Base-by-base conservation (phyloP, 1,140 invertebrate genomes). In the Drosophila orosa region DNA sequence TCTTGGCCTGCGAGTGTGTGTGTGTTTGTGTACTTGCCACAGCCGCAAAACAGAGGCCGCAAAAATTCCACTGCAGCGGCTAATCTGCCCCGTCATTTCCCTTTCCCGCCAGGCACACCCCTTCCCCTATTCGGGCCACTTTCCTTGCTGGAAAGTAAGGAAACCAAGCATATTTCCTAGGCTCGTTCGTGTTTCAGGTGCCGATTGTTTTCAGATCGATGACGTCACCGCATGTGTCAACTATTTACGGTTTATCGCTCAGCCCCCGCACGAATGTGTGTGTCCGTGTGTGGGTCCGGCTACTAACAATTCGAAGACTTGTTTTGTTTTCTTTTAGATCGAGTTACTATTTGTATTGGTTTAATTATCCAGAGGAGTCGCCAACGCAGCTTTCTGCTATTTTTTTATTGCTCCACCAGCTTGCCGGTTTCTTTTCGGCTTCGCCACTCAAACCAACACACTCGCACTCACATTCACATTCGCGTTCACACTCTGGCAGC, bases 61-160 rank as follows among this genome's bases (percentile, higher is more conserved):
- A 87, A 86, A 86, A 86, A 86, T 86, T 86, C 84, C 83, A 82
- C 56, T 72, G 78, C 83, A 72, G 48, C 52, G 74, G 74, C 74
- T 81, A 79, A 80, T 79, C 74, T 60, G 56, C 63, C 52, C 50
- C 39, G 54, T 58, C 61, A 65, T 27, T 33, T 68, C 35, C 69
- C 74, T 40, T 27, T 47, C 25, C 19, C 24, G 8, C 37, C 54
- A 22, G 31, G 19, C 50, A n/a, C 13, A 35, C 55, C 37, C 15
- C 10, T 3, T 12, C 12, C 59, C 10, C 7, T n/a, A 19, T 24
- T 19, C 12, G 17, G 17, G 12, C 33, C 25, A 8, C 22, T n/a
- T 27, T 19, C 17, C 25, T 22, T 12, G 19, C 57, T 39, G 27
- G 22, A 50, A 45, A 48, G 33, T 17, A 24, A 39, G 54, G 42